These are phyloP conservation scores for Oplegnathus fasciatus DNA, from an alignment of 2,113 vertebrate species.

Conservation along the genomic window DNA sequence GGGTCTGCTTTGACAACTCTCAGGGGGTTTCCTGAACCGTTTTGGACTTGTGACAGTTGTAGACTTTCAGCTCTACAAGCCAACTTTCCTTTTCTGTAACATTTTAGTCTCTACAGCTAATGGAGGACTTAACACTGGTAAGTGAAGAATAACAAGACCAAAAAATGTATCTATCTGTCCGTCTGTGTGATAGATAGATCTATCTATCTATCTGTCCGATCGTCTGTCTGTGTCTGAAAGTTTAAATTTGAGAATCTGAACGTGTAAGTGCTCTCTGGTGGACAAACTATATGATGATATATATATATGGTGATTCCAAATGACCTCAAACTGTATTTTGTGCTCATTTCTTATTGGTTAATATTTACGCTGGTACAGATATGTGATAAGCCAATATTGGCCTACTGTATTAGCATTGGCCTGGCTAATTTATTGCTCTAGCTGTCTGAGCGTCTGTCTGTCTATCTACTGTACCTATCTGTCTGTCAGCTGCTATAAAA, in stretches of 20 bases:
- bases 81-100: slow-evolving; percentile 22
- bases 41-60: slow-evolving; percentile 5
- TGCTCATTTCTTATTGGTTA: not conserved
- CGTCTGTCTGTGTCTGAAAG: not conserved
- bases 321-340: not conserved
- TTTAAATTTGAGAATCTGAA: not conserved
- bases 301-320: not conserved
- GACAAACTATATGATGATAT: not conserved
- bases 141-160: not conserved
- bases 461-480: not conserved
- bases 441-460: not conserved
- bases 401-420: no score
- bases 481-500: not conserved
- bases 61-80: slow-evolving; percentile 2
- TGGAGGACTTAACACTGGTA: not conserved
- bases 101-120: slow-evolving; percentile 9
- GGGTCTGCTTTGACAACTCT: slow-evolving; percentile 27
- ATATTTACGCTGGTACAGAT: not conserved
- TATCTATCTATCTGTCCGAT: not conserved
- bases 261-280: not conserved
- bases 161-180: not conserved
- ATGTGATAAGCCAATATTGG: not conserved
- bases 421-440: not conserved
- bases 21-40: slow-evolving; percentile 46
- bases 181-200: no score